Percentiles rank a stretch among this genome's conserved stretches.
phyloP scores from a whole-genome alignment of 2,113 vertebrate species.

The Alethe castanea region DNA sequence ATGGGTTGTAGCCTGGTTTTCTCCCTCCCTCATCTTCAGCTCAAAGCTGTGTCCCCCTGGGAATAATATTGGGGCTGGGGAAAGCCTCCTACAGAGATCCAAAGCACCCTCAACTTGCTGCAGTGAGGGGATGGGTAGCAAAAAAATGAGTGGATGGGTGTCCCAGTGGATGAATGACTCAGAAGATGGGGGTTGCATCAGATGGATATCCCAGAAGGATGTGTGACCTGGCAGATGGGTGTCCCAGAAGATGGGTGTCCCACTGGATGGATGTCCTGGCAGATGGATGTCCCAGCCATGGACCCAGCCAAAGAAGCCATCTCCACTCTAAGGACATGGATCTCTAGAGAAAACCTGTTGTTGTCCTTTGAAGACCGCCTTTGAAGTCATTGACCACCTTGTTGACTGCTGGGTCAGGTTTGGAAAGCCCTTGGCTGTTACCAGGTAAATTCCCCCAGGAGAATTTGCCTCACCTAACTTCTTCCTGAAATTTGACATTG shows the following conservation, averaged over 20 bases:
- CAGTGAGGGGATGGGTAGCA: neutral
- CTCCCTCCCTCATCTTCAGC: neutral
- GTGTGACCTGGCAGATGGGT: neutral
- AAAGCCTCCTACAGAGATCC: neutral
- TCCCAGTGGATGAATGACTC: neutral
- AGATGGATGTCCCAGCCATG: neutral
- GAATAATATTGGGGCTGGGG: accelerated
- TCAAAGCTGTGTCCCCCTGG: accelerated
- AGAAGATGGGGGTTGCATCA: too few species aligned
- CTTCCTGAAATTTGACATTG: neutral
- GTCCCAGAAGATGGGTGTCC: neutral
- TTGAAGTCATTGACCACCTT: neutral
- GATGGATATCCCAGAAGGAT: neutral
- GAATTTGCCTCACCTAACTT: neutral
- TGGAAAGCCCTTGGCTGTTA: neutral
- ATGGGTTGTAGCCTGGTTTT: neutral
- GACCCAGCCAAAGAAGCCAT: neutral
- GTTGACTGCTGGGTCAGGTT: neutral
- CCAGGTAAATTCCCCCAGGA: neutral
- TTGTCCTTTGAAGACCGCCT: neutral
- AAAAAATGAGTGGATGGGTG: neutral
- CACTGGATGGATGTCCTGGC: neutral
- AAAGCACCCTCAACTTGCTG: neutral
- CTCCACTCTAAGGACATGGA: too few species aligned
- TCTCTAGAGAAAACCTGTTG: neutral